Evolutionary conservation across 2,888 invertebrate genomes (phyloP).

Genomic region (Lumbricus terrestris): DNA sequence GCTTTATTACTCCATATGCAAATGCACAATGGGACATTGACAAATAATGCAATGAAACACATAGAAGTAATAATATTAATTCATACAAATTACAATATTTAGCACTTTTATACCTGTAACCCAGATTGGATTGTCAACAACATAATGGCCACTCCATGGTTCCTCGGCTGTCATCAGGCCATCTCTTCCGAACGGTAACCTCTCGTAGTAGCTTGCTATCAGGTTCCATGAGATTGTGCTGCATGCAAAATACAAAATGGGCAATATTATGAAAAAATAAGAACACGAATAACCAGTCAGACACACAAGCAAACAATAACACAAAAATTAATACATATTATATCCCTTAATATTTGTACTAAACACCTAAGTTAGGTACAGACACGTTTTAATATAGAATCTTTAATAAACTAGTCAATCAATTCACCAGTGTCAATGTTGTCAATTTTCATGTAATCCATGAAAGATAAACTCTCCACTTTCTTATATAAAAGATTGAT

Average conservation of each 20-base stretch:
- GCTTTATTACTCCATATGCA: too few species aligned
- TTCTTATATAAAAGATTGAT: too few species aligned
- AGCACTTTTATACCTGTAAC: constrained; percentile 47
- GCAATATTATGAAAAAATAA: not conserved
- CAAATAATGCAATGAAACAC: not conserved
- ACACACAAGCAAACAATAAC: not conserved
- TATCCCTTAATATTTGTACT: not conserved
- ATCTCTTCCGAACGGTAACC: constrained; percentile 50
- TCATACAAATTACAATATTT: not conserved
- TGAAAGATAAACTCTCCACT: too few species aligned
- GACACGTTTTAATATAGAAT: too few species aligned
- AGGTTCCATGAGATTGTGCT: constrained; percentile 60
- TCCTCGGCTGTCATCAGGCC: constrained; percentile 58
- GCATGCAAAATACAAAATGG: constrained; percentile 6
- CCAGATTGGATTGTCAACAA: constrained; percentile 56
- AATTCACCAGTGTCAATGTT: too few species aligned
- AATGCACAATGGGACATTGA: too few species aligned
- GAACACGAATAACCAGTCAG: not conserved
- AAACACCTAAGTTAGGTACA: not conserved
- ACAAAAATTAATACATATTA: not conserved
- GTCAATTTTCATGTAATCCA: too few species aligned
- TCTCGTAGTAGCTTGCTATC: constrained; percentile 56
- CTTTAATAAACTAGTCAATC: too few species aligned
- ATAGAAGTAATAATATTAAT: not conserved
- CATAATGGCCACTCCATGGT: constrained; percentile 59